Percentiles rank a stretch among this genome's conserved stretches.
Conservation (phyloP, 1,140 invertebrate species). For the Bombus soroeensis region DNA sequence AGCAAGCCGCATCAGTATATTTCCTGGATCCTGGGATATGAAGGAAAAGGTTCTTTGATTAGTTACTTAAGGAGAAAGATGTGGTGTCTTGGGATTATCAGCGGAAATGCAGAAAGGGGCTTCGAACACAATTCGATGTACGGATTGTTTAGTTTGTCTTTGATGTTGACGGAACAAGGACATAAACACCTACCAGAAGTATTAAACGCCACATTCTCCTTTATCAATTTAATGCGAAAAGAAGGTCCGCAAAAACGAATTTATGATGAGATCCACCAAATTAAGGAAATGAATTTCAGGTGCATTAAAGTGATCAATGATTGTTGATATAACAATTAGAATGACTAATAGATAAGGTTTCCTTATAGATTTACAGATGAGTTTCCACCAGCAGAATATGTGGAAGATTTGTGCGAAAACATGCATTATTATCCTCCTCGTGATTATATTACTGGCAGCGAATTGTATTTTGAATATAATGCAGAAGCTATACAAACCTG, state of each 20-base stretch:
- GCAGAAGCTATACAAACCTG: slow-evolving; percentile 87
- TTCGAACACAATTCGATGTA: slow-evolving; percentile 90
- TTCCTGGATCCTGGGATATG: slow-evolving; percentile 92
- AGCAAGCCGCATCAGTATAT: slow-evolving; percentile 91
- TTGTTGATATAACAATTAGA: not conserved
- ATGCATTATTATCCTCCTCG: slow-evolving; percentile 91
- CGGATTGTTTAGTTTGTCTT: slow-evolving; percentile 88
- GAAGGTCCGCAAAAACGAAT: slow-evolving; percentile 87
- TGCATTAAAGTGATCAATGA: slow-evolving; percentile 28
- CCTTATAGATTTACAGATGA: slow-evolving; percentile 86
- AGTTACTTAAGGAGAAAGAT: slow-evolving; percentile 92
- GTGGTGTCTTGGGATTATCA: slow-evolving; percentile 92
- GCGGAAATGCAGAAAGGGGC: slow-evolving; percentile 89
- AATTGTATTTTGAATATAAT: slow-evolving; percentile 91
- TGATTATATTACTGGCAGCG: slow-evolving; percentile 90
- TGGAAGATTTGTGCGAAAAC: slow-evolving; percentile 89
- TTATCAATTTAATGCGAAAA: slow-evolving; percentile 87
- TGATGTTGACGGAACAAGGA: slow-evolving; percentile 92
- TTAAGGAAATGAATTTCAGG: slow-evolving; percentile 88
- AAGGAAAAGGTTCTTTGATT: slow-evolving; percentile 93
- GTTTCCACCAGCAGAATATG: slow-evolving; percentile 88
- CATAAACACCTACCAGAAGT: slow-evolving; percentile 88
- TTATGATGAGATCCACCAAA: slow-evolving; percentile 88
- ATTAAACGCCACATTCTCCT: slow-evolving; percentile 88
- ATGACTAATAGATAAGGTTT: slow-evolving; percentile 31